phyloP scores from a whole-genome alignment of 1,140 invertebrate genomes.

The Bombus huntii region DNA sequence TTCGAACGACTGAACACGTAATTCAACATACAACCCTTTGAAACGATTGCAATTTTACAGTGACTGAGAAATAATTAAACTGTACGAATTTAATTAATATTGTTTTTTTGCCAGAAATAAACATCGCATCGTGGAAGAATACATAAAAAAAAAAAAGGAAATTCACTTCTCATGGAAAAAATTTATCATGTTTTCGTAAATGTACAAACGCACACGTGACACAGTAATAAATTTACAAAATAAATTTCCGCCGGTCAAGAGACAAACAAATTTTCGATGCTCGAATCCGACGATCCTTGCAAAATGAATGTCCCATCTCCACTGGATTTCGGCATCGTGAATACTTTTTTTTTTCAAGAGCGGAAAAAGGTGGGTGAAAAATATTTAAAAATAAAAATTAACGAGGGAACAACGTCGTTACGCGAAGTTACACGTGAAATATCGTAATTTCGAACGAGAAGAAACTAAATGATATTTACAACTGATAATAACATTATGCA shows the following conservation, averaged over 20 bases:
- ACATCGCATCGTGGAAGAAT: neutral
- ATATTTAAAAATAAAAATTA: neutral
- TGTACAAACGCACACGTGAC: neutral
- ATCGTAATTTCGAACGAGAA: slow-evolving; percentile 23
- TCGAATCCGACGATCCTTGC: neutral
- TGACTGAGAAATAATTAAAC: neutral
- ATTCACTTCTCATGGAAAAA: neutral
- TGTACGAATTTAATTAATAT: neutral
- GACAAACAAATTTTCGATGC: slow-evolving; percentile 26
- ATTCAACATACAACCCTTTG: neutral
- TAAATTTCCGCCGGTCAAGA: neutral
- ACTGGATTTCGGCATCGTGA: too few species aligned
- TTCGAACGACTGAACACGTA: neutral
- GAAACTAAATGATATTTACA: slow-evolving; percentile 32
- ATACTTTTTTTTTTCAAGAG: too few species aligned
- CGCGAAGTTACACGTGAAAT: neutral
- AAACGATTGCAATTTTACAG: slow-evolving; percentile 1
- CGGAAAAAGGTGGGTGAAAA: neutral
- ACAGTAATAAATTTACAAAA: neutral
- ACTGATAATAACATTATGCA: slow-evolving; percentile 33
- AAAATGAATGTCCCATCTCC: neutral
- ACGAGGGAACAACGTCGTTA: neutral
- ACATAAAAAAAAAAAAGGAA: neutral
- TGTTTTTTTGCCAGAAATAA: neutral
- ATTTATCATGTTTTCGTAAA: neutral